Evolutionary conservation across 2,888 invertebrate species (phyloP), one percentile per base, ranked within the genome.

Genomic region (Boloria selene): DNA sequence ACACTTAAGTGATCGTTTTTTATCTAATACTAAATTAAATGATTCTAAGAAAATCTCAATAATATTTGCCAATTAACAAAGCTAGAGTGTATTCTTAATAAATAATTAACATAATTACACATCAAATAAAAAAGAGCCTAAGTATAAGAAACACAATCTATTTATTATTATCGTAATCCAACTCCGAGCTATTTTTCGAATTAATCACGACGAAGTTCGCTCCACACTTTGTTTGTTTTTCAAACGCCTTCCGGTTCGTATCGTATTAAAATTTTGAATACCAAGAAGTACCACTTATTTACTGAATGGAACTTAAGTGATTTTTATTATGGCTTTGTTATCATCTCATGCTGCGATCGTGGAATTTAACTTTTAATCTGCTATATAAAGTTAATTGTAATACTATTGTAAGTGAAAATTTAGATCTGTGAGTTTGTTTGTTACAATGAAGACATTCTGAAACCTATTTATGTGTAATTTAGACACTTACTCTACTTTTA

Each of bases 151-250:
- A 31, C 49, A 31, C 22, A 31, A 18, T 17, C 13, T 38, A 31
- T 26, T 49, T 50, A 38, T 50, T 50, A 49, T 49, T 49, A 18
- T 31, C 50, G 59, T 59, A 59, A 50, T 38, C 31, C 31, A 50
- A 59, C 16, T 31, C 49, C 13, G 13, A 49, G 47, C 49, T 55
- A 47, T 56, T 38, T 58, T 49, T 56, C 56, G 54, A 55, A 56
- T 63, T 56, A 63, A 63, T 63, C 55, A 42, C 16, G 42, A 16
- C 31, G 42, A 51, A 55, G 63, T 63, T 56, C 31, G 22, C 22
- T 18, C 55, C 47, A 17, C 47, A 42, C 22, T 56, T 63, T 63
- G 63, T 56, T 63, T 63, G 63, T 63, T 63, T 62, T 56, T 42
- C 50, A 13, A 63, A 50, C 63, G 55, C 50, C 56, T 55, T 56